These are phyloP conservation scores for Drosophila funebris DNA, from an alignment of 1,140 invertebrate genomes.

Conservation along the genomic window DNA sequence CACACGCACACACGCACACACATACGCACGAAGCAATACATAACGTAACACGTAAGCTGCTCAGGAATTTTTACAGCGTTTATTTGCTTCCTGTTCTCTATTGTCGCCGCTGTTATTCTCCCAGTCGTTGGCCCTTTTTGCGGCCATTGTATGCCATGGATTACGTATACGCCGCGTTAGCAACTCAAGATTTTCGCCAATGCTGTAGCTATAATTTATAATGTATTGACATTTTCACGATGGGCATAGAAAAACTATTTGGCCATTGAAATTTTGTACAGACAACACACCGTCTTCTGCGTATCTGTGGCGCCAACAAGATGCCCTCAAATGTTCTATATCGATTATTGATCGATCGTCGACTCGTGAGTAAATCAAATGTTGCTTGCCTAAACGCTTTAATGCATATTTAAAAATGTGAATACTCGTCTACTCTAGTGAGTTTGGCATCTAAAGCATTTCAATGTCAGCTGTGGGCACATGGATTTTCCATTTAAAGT, in stretches of 20 bases:
- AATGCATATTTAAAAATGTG: constrained; percentile 22
- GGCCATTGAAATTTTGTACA: constrained; percentile 13
- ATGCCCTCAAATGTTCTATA: constrained; percentile 20
- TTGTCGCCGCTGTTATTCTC: constrained; percentile 56
- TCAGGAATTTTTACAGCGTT: constrained; percentile 60
- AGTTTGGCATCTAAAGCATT: neutral
- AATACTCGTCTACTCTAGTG: neutral
- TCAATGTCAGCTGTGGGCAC: neutral
- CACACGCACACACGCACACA: neutral
- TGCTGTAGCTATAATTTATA: constrained; percentile 70
- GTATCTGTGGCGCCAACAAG: constrained; percentile 36
- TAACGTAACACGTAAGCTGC: constrained; percentile 45
- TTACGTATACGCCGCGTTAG: constrained; percentile 68
- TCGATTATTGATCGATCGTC: constrained; percentile 22
- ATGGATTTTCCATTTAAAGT: constrained; percentile 6
- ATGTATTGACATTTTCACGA: constrained; percentile 54
- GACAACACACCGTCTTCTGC: neutral
- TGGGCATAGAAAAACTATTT: constrained; percentile 19
- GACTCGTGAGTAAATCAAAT: neutral
- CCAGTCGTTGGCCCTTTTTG: constrained; percentile 18
- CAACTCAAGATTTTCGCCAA: constrained; percentile 24
- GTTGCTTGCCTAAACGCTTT: neutral
- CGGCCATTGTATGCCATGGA: constrained; percentile 44
- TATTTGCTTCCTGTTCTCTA: constrained; percentile 60
- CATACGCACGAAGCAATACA: constrained; percentile 17